Evolutionary conservation across 2,888 invertebrate genomes (phyloP), one percentile per base, ranked within the genome.

Genomic region (Drosophila atripex): DNA sequence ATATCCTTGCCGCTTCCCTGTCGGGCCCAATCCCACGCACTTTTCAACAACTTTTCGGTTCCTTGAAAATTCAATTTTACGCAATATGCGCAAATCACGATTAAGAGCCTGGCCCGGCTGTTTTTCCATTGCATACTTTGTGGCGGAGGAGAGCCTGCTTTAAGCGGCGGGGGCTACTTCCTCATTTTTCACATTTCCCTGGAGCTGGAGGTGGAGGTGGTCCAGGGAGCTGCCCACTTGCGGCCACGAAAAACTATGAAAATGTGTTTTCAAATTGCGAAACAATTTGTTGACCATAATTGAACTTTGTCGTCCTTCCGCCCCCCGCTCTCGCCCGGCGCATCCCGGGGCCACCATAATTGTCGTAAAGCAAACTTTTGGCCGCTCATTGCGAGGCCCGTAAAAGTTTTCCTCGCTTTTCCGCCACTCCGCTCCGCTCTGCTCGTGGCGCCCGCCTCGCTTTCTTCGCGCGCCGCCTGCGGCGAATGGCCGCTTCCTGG

Each of bases 1-100:
- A 56, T 28, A 18, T 60, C 11, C 43, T 21, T 23, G n/a, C 14
- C n/a, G 12, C 35, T 9, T 14, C 11, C 25, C 8, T 28, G n/a
- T 23, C 59, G 18, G 47, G 18, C 58, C 61, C 16, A 16, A 1
- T 16, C 12, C n/a, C 14, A 18, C 45, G 14, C 16, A 53, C 14
- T 39, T 41, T 23, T 23, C 21, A 49, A 43, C 30, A 70, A 73
- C 54, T 61, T 73, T 70, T 68, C 23, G 52, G 80, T 66, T 82
- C 85, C 77, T 78, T 76, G 76, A 76, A 89, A 89, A 86, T 87
- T 88, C 80, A 88, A 89, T 88, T 89, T 88, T 86, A 86, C 88
- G 89, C 88, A 82, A 86, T 75, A 82, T 84, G 89, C 85, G 76
- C 87, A 88, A 88, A 89, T 82, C 84, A 74, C 80, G 84, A 86